These are phyloP conservation scores for Venustoraphidia nigricollis DNA, from an alignment of 2,888 invertebrate species.

Conservation along the genomic window DNA sequence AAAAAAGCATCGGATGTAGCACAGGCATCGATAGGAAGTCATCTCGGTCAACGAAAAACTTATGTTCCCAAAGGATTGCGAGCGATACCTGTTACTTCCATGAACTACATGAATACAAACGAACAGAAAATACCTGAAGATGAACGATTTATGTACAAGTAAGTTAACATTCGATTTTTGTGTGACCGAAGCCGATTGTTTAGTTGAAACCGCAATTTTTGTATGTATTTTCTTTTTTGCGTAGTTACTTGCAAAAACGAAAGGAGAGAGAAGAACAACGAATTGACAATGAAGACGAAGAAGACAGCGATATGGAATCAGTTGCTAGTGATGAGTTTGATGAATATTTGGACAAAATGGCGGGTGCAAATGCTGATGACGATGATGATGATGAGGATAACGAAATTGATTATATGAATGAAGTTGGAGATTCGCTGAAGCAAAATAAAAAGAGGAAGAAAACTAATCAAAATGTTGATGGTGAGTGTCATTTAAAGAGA, in stretches of 20 bases:
- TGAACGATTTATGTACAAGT: slow-evolving; percentile 71
- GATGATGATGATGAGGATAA: slow-evolving; percentile 35
- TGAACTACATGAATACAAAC: slow-evolving; percentile 49
- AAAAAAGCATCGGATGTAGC: slow-evolving; percentile 43
- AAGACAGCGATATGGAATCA: slow-evolving; percentile 49
- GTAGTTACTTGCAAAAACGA: slow-evolving; percentile 42
- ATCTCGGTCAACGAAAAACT: slow-evolving; percentile 48
- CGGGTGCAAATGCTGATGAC: slow-evolving; percentile 22
- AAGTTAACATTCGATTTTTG: slow-evolving; percentile 18
- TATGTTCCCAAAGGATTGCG: slow-evolving; percentile 56
- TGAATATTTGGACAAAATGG: slow-evolving; percentile 42
- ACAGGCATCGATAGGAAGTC: slow-evolving; percentile 35
- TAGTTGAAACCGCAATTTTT: too few species aligned
- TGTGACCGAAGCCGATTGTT: too few species aligned
- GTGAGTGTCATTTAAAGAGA: slow-evolving; percentile 4
- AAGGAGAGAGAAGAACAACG: slow-evolving; percentile 24
- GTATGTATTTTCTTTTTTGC: slow-evolving; percentile 16
- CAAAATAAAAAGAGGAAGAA: slow-evolving; percentile 1
- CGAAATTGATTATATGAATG: slow-evolving; percentile 51
- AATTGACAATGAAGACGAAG: slow-evolving; percentile 35
- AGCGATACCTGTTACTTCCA: slow-evolving; percentile 56
- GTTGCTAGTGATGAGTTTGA: slow-evolving; percentile 68
- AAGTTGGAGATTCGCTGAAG: slow-evolving; percentile 36
- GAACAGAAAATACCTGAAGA: slow-evolving; percentile 73
- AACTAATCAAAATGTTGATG: slow-evolving; percentile 13